These are phyloP conservation scores for Theropithecus gelada DNA, from an alignment of 2,113 vertebrate genomes.

Conservation along the genomic window DNA sequence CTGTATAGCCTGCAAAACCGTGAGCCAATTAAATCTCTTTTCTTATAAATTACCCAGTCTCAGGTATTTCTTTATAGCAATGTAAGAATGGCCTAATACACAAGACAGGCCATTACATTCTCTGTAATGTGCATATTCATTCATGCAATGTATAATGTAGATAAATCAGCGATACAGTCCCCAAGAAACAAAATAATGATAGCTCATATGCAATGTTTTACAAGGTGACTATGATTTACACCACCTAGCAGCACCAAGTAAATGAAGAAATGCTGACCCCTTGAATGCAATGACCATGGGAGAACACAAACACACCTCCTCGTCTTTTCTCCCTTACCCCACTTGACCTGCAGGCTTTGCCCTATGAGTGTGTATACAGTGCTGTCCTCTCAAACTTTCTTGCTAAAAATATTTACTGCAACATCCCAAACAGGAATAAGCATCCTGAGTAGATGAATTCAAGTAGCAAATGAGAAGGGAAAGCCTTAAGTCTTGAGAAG, in stretches of 20 bases:
- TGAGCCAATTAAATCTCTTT: no score
- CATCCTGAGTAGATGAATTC: not conserved
- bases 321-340: not conserved
- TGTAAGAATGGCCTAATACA: no score
- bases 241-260: not conserved
- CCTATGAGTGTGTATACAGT: not conserved
- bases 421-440: not conserved
- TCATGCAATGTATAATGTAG: not conserved
- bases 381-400: not conserved
- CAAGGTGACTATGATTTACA: not conserved
- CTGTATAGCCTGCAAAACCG: no score
- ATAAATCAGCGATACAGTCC: not conserved
- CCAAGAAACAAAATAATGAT: not conserved
- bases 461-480: not conserved
- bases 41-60: no score
- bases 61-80: no score
- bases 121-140: not conserved
- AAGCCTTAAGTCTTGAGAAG: not conserved
- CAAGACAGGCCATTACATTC: not conserved
- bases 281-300: not conserved
- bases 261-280: fast-evolving
- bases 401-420: not conserved
- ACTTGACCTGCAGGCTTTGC: not conserved
- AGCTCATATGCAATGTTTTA: not conserved
- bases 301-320: not conserved